Evolutionary conservation across 2,888 invertebrate species (phyloP).

Genomic region (Theristus sp.): DNA sequence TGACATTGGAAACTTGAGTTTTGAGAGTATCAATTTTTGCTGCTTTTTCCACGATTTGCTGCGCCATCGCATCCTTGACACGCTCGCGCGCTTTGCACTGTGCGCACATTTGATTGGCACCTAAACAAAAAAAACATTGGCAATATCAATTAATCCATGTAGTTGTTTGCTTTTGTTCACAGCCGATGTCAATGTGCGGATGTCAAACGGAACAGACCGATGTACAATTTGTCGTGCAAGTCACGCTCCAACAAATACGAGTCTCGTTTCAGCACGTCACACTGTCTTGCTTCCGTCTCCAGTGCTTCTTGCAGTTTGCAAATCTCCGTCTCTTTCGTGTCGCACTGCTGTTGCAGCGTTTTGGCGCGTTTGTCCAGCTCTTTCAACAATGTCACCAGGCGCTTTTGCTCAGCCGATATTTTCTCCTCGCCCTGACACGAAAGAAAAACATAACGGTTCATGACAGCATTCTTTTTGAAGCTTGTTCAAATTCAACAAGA

Average conservation of each 20-base stretch:
- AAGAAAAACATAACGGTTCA: too few species aligned
- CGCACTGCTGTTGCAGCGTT: neutral
- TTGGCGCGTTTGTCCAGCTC: neutral
- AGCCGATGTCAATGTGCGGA: neutral
- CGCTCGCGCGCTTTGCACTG: neutral
- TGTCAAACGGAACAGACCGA: neutral
- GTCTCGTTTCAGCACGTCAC: neutral
- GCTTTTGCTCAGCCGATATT: neutral
- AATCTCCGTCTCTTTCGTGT: neutral
- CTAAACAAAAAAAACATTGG: too few species aligned
- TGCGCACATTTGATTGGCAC: conserved; percentile 13
- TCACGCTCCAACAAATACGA: neutral
- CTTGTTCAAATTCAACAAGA: too few species aligned
- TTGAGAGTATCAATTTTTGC: neutral
- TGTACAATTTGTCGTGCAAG: neutral
- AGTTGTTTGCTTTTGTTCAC: too few species aligned
- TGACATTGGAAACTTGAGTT: too few species aligned
- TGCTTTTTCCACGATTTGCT: neutral
- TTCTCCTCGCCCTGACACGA: neutral
- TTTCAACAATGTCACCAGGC: neutral
- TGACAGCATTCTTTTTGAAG: too few species aligned
- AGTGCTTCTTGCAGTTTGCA: neutral
- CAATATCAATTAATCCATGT: too few species aligned
- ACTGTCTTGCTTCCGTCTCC: neutral
- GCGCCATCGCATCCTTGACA: neutral